Evolutionary conservation across 2,888 invertebrate genomes (phyloP).

Genomic region (Nemotelus pantherinus): DNA sequence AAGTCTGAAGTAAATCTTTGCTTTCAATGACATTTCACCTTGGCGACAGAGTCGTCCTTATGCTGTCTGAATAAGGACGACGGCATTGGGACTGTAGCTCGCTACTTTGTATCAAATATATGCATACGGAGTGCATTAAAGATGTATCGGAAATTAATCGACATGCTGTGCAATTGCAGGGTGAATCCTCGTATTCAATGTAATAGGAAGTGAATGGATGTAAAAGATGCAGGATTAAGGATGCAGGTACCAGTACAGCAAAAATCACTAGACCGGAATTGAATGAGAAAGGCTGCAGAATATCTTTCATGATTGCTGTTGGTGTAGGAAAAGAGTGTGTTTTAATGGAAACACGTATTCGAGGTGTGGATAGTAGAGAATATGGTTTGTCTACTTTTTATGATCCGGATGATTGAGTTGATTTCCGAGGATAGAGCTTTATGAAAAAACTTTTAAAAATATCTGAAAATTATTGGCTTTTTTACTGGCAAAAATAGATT

Average conservation of each 20-base stretch:
- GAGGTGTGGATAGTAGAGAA: too few relatives aligned
- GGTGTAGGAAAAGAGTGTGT: too few relatives aligned
- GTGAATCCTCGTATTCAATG: background rate
- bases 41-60: background rate
- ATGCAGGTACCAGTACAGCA: slow-evolving; percentile 28
- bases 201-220: background rate
- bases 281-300: slow-evolving; percentile 27
- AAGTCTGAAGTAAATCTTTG: background rate
- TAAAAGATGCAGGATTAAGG: background rate
- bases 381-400: too few relatives aligned
- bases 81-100: background rate
- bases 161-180: slow-evolving; percentile 6
- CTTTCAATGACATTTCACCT: background rate
- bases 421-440: too few relatives aligned
- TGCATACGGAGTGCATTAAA: slow-evolving; percentile 26
- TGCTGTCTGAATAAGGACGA: background rate
- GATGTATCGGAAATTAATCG: slow-evolving; percentile 32
- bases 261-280: slow-evolving; percentile 35
- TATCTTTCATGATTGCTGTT: slow-evolving; percentile 28
- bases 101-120: background rate
- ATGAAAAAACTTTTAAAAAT: too few relatives aligned
- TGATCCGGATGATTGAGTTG: too few relatives aligned
- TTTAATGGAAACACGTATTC: too few relatives aligned
- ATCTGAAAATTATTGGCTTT: too few relatives aligned
- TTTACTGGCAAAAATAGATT: too few relatives aligned